Evolutionary conservation across 2,888 invertebrate species (phyloP).

Genomic region (Ecliptopera silaceata): DNA sequence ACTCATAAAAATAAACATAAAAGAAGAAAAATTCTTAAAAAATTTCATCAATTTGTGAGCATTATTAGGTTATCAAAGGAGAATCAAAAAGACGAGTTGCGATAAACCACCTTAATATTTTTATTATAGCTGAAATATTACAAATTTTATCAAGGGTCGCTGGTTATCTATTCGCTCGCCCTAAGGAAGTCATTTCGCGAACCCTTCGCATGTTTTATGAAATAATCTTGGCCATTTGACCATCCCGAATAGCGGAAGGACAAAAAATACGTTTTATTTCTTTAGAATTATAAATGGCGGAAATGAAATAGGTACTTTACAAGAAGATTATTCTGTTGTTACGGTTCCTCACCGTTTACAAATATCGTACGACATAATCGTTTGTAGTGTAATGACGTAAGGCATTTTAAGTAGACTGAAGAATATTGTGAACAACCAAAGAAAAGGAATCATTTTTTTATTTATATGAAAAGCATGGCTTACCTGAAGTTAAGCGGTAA

Average conservation of each 20-base stretch:
- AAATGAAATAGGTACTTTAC: constrained; percentile 6
- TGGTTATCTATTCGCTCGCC: constrained; percentile 33
- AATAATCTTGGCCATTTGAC: constrained; percentile 39
- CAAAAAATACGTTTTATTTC: constrained; percentile 16
- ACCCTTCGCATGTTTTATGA: constrained; percentile 43
- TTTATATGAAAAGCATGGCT: too few species aligned
- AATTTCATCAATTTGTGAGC: too few species aligned
- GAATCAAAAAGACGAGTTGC: neutral
- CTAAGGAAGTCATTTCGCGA: constrained; percentile 38
- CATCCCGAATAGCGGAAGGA: constrained; percentile 24
- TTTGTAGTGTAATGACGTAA: too few species aligned
- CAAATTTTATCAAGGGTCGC: constrained; percentile 21
- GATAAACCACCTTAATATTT: neutral
- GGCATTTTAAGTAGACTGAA: too few species aligned
- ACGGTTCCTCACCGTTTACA: neutral
- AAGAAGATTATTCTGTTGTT: constrained; percentile 1
- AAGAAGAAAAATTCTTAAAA: too few species aligned
- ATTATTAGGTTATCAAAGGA: too few species aligned
- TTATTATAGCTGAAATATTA: constrained; percentile 30
- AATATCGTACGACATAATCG: too few species aligned
- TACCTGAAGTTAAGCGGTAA: too few species aligned
- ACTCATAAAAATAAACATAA: too few species aligned
- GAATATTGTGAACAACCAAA: too few species aligned
- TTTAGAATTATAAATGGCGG: constrained; percentile 2
- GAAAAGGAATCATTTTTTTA: too few species aligned